Evolutionary conservation across 2,113 vertebrate species (phyloP).

Genomic region (Actinemys pallida): DNA sequence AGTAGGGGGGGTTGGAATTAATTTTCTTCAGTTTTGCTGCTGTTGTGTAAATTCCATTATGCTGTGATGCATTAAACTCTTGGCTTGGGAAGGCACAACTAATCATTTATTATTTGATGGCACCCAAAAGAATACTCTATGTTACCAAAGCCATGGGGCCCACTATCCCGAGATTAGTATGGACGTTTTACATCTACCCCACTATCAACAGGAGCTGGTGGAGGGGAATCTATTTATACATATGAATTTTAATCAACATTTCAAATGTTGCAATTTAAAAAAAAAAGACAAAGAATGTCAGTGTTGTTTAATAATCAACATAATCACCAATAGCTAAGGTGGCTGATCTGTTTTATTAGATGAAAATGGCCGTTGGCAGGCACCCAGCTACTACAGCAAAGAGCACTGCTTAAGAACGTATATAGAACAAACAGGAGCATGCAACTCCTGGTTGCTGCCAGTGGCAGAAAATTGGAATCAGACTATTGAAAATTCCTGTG

Average conservation of each 20-base stretch:
- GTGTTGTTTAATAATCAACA: not conserved
- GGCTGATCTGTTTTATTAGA: not conserved
- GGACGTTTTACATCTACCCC: not conserved
- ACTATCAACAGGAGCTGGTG: not conserved
- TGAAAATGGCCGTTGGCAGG: not conserved
- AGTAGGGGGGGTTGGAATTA: not conserved
- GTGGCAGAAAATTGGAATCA: not conserved
- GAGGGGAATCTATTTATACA: not conserved
- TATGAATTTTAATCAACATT: fast-evolving
- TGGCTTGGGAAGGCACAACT: not conserved
- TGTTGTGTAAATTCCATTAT: not conserved
- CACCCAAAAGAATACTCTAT: not conserved
- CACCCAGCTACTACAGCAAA: fast-evolving
- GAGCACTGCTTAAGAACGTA: fast-evolving
- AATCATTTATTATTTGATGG: not conserved
- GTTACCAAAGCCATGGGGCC: too few relatives aligned
- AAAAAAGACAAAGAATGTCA: not conserved
- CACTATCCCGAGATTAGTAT: not conserved
- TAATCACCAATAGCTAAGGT: not conserved
- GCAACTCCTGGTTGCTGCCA: not conserved
- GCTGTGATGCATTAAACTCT: not conserved
- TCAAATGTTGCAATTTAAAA: not conserved
- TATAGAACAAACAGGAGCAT: not conserved
- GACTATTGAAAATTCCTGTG: not conserved
- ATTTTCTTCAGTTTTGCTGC: not conserved